phyloP scores from a whole-genome alignment of 2,797 vertebrate genomes.

The Tarsius wallacei region DNA sequence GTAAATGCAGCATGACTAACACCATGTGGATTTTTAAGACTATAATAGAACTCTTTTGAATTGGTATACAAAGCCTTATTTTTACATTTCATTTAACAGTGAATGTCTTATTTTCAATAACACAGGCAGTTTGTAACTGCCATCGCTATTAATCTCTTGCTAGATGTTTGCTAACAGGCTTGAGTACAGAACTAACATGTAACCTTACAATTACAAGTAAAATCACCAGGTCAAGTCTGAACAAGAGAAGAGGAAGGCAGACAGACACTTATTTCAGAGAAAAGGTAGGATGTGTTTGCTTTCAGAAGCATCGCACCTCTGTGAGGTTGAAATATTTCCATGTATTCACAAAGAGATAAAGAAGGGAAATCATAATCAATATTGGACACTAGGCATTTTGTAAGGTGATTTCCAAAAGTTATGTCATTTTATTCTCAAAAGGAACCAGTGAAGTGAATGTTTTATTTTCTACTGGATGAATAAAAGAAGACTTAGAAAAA shows the following conservation, averaged over 20 bases:
- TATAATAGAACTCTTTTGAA: not conserved
- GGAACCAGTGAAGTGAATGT: not conserved
- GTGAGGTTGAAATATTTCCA: not conserved
- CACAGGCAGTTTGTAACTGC: constrained; percentile 38
- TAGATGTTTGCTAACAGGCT: constrained; percentile 45
- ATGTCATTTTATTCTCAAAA: not conserved
- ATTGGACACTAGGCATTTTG: not conserved
- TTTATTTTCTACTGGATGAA: not conserved
- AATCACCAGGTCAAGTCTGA: not conserved
- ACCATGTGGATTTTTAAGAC: not conserved
- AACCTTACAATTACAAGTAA: constrained; percentile 37
- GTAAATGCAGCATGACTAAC: not conserved
- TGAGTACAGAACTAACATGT: not conserved
- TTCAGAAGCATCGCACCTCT: not conserved
- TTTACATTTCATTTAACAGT: constrained; percentile 61
- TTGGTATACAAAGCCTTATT: not conserved
- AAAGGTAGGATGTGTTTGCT: not conserved
- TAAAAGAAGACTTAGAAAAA: not conserved
- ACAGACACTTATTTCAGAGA: not conserved
- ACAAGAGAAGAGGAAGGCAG: not conserved
- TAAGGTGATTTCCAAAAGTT: not conserved
- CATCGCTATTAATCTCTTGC: constrained; percentile 50
- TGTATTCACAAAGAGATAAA: not conserved
- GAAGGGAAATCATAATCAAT: not conserved
- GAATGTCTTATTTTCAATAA: constrained; percentile 58